Conservation (phyloP, 2,888 invertebrate species). For the Nesidiocoris tenuis region DNA sequence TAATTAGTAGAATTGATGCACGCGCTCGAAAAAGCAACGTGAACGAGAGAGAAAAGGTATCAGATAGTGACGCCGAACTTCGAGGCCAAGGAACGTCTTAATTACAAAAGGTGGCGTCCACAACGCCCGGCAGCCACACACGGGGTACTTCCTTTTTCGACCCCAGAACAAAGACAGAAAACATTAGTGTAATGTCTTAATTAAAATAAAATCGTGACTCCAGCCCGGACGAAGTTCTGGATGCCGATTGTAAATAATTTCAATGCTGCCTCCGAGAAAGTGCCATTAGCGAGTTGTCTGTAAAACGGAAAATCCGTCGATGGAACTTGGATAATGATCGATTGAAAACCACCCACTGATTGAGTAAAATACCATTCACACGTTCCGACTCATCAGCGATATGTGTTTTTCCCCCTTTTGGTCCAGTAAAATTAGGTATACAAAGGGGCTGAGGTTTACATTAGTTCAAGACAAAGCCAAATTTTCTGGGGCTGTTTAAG, state of each 20-base stretch:
- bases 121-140: not conserved
- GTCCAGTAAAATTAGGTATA: too few relatives aligned
- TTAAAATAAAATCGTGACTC: slow-evolving; percentile 38
- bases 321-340: too few relatives aligned
- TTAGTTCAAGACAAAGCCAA: too few relatives aligned
- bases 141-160: not conserved
- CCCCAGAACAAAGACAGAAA: slow-evolving; percentile 27
- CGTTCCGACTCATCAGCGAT: too few relatives aligned
- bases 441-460: too few relatives aligned
- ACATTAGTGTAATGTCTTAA: slow-evolving; percentile 39
- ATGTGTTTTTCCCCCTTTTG: too few relatives aligned
- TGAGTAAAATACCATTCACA: too few relatives aligned
- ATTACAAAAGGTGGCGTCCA: slow-evolving; percentile 21
- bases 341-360: too few relatives aligned
- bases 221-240: not conserved
- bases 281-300: too few relatives aligned
- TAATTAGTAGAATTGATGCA: slow-evolving; percentile 41
- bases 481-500: too few relatives aligned
- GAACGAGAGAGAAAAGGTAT: slow-evolving; percentile 5
- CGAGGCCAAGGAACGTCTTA: slow-evolving; percentile 21
- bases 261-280: not conserved
- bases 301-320: too few relatives aligned
- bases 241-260: slow-evolving; percentile 14
- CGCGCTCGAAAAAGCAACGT: slow-evolving; percentile 22
- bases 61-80: slow-evolving; percentile 34